Conservation (phyloP, 2,888 invertebrate species). For the Dyspetes luteomarginatus region DNA sequence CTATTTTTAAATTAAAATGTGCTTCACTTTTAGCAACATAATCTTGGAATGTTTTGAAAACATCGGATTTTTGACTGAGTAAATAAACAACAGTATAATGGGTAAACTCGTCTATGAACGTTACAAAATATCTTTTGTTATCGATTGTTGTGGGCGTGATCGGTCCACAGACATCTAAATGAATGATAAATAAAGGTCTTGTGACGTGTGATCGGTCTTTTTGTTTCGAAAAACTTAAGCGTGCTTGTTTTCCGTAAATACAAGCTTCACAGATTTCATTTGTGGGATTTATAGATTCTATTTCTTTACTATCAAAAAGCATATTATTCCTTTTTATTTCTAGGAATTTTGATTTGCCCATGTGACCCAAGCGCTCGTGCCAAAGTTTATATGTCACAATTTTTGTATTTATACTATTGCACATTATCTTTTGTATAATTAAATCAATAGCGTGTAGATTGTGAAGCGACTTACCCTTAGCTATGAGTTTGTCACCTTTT, state of each 20-base stretch:
- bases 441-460: slow-evolving; percentile 66
- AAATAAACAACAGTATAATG: background rate
- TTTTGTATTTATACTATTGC: slow-evolving; percentile 35
- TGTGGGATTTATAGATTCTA: background rate
- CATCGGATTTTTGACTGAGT: background rate
- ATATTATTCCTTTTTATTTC: slow-evolving; percentile 34
- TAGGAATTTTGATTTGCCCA: background rate
- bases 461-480: slow-evolving; percentile 70
- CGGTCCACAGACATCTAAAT: background rate
- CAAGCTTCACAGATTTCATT: background rate
- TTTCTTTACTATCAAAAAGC: slow-evolving; percentile 17
- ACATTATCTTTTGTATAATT: background rate
- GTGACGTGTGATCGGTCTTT: background rate
- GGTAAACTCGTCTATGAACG: background rate
- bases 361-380: background rate
- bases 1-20: slow-evolving; percentile 49
- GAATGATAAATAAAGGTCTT: background rate
- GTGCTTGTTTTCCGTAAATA: background rate
- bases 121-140: background rate
- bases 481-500: slow-evolving; percentile 61
- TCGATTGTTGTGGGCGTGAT: background rate
- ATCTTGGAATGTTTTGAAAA: slow-evolving; percentile 18
- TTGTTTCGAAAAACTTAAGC: background rate
- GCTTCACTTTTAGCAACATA: slow-evolving; percentile 54
- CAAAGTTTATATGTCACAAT: background rate